Evolutionary conservation across 2,797 vertebrate genomes (phyloP), one percentile per base, ranked within the genome.

Genomic region (Myotis pilosus): DNA sequence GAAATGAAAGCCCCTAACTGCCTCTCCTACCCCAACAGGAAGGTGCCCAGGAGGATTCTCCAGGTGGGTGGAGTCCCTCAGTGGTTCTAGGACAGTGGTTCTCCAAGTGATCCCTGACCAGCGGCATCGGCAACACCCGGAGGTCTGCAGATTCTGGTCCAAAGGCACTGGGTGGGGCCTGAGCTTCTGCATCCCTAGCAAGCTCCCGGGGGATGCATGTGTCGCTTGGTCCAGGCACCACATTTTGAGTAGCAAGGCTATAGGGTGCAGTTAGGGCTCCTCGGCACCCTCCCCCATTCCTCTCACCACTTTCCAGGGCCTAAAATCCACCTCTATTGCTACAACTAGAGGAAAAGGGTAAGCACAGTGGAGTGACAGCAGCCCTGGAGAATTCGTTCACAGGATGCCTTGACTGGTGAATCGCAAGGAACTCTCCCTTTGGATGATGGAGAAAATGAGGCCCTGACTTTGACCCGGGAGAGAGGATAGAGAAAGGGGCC

Each of bases 401-500:
- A 25, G 86, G 53, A 30, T 2, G 17, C 22, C 53, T 38, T 0
- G 19, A 80, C 25, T 7, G 15, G 19, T 38, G 47, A 36, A 25
- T 38, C 57, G 41, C 62, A 79, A 53, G 88, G 71, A 53, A 19
- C 22, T 47, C 10, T 84, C 2, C 68, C 55, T 47, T 38, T 51
- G 44, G 71, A 55, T 69, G 49, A 36, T 11, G 38, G 68, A 91
- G 55, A 33, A 17, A 41, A 15, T 9, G 23, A 75, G 36, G 23
- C 17, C 36, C 78, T 78, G 25, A 23, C 71, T 92, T 57, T 81
- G 89, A 78, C 80, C 51, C n/a, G 44, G 49, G 47, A 10, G 8
- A 82, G 53, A 49, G 57, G 69, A 38, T 55, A n/a, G 55, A 79
- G 49, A 81, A 36, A 38, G 86, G 78, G 78, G 19, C 41, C n/a